These are phyloP conservation scores for Cistogaster globosa DNA, from an alignment of 2,888 invertebrate genomes.

Conservation along the genomic window DNA sequence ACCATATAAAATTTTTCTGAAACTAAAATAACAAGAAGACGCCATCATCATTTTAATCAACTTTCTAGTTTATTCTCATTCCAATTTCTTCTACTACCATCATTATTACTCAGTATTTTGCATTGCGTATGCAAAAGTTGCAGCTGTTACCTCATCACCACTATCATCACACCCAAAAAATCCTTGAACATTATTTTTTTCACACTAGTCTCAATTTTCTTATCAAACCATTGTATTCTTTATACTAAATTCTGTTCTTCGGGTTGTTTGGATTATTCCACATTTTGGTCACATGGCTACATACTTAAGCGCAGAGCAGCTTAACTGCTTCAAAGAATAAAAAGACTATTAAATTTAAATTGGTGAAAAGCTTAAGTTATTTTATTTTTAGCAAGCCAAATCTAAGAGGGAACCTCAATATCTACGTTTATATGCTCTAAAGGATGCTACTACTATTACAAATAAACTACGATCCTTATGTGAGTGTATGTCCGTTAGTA, in stretches of 20 bases:
- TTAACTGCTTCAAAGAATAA: constrained; percentile 15
- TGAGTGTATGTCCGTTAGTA: constrained; percentile 56
- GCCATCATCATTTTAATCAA: not conserved
- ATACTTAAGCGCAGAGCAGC: constrained; percentile 15
- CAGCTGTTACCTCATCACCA: constrained; percentile 69
- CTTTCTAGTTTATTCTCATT: constrained; percentile 5
- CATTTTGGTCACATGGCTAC: constrained; percentile 30
- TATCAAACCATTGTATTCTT: constrained; percentile 6
- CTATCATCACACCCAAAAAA: constrained; percentile 53
- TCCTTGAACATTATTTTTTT: constrained; percentile 24
- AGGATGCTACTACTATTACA: constrained; percentile 1
- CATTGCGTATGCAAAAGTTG: constrained; percentile 71
- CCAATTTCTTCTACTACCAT: not conserved
- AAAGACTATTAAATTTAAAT: constrained; percentile 34
- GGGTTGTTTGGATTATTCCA: constrained; percentile 15
- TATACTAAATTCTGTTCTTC: not conserved
- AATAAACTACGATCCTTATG: not conserved
- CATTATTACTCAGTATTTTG: constrained; percentile 43
- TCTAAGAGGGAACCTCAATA: constrained; percentile 53
- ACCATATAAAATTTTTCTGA: constrained; percentile 17
- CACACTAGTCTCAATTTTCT: constrained; percentile 21
- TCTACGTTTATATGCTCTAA: constrained; percentile 16
- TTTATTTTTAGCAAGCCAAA: constrained; percentile 44
- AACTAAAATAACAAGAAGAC: constrained; percentile 16
- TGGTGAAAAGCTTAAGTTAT: constrained; percentile 47